Base-by-base conservation (phyloP, 2,888 invertebrate species). In the Ethmia dodecea region DNA sequence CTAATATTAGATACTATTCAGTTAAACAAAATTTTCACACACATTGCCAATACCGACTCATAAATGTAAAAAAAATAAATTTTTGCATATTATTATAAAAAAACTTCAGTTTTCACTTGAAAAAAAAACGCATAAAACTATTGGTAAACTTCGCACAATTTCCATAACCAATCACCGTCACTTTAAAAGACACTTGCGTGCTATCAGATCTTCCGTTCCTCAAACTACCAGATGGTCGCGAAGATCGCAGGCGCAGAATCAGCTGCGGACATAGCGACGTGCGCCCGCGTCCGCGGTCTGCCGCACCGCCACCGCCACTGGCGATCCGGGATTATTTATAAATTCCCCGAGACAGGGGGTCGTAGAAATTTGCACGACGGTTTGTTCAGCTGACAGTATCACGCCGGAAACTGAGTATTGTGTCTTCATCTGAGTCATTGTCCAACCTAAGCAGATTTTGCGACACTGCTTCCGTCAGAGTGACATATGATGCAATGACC, bases 271-370 rank as follows among this genome's bases (percentile, higher is more conserved):
- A 18, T 18, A 5, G 18, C 18, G 18, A 64, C 65, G 79, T 79
- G 88, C 87, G 87, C 84, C 26, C 88, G 87, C 86, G 83, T 81
- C 81, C 83, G 86, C 83, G 83, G 81, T 72, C 68, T 65, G 65
- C 74, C 80, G 65, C 79, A 70, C 67, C 78, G 78, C 77, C 72
- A 79, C 78, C 81, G 86, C 86, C 87, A 86, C 84, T 86, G 84
- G 73, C 81, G 61, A 56, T 66, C 62, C 74, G 76, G 78, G 75
- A 81, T 80, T 86, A 86, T 86, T 84, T 84, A 84, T 86, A 86
- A 84, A 83, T 84, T 77, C 72, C 73, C 60, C 60, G 75, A 80
- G 78, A 83, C 80, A 83, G 74, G 79, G 81, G 86, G 84, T 84
- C 83, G 81, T 79, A 84, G 81, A 75, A 83, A 74, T 74, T 83